Evolutionary conservation across 2,113 vertebrate species (phyloP), one percentile per base, ranked within the genome.

Genomic region (Forbesichthys agassizii): DNA sequence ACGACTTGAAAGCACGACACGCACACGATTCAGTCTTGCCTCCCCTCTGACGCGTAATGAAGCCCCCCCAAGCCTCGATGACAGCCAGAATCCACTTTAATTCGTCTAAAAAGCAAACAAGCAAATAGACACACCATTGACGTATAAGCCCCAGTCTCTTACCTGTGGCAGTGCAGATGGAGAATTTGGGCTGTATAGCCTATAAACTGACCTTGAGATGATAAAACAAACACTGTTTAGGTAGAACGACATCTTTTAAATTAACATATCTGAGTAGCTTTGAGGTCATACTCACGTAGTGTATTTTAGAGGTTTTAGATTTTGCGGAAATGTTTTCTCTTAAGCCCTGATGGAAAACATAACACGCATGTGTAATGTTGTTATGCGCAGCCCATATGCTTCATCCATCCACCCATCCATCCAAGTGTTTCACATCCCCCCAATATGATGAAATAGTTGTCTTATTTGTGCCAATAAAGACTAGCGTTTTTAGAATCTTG

Each of bases 1-100:
- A 60, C 69, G 71, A 73, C 75, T 83, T 93, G 90, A 93, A 89
- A 89, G 91, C 88, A 92, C 81, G 80, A 91, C 88, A 92, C 81
- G 80, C 75, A 84, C 75, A 84, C 84, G 94, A 92, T 89, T 92
- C 91, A 89, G 89, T 84, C 82, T 88, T 86, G 91, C 92, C 91
- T 92, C 90, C 91, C 36, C 88, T 88, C 80, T 83, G 80, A 88
- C 89, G 90, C 86, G 68, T 88, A 85, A 90, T 87, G 74, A 88
- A 84, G 87, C 85, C 71, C 85, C 84, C 70, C 81, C 80, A 74
- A 84, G 73, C 78, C 71, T 73, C 33, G 33, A 73, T 88, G 86
- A 90, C 86, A 80, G 78, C 51, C 66, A 74, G 71, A 60, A 74
- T 75, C 71, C 83, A 88, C 81, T 82, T 86, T 59, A 84, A 86